Conservation (phyloP, 2,113 vertebrate genomes). For the Donacobius atricapilla region DNA sequence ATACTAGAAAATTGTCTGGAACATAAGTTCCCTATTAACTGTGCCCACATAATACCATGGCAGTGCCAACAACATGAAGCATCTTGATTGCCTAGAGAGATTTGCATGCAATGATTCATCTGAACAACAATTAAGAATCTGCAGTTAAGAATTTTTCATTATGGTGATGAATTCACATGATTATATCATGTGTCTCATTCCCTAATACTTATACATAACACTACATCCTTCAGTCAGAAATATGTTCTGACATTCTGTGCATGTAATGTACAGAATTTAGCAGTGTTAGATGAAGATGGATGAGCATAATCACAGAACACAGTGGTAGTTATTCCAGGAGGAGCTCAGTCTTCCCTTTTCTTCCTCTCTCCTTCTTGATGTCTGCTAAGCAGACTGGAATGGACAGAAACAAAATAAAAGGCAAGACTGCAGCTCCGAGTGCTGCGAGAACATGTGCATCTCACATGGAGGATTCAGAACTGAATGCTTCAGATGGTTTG, state of each 20-base stretch:
- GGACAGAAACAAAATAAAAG: not conserved
- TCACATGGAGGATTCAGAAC: not conserved
- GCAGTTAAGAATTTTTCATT: slow-evolving; percentile 39
- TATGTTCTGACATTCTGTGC: not conserved
- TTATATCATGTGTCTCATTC: not conserved
- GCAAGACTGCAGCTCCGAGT: not conserved
- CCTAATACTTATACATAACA: not conserved
- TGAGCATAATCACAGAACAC: not conserved
- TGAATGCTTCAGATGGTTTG: not conserved
- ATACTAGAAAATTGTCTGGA: not conserved
- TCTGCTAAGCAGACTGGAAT: not conserved
- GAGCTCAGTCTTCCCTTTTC: not conserved
- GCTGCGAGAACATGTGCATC: not conserved
- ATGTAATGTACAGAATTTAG: not conserved
- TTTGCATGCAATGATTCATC: not conserved
- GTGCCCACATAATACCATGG: not conserved
- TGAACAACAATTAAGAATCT: slow-evolving; percentile 29
- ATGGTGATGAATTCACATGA: not conserved
- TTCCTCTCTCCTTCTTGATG: not conserved
- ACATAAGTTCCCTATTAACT: not conserved
- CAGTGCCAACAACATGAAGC: not conserved
- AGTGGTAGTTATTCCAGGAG: not conserved
- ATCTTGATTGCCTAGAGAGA: not conserved
- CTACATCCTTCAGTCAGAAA: slow-evolving; percentile 10
- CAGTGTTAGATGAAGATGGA: not conserved